These are phyloP conservation scores for Oenanthe melanoleuca DNA, from an alignment of 2,113 vertebrate species.

Conservation along the genomic window DNA sequence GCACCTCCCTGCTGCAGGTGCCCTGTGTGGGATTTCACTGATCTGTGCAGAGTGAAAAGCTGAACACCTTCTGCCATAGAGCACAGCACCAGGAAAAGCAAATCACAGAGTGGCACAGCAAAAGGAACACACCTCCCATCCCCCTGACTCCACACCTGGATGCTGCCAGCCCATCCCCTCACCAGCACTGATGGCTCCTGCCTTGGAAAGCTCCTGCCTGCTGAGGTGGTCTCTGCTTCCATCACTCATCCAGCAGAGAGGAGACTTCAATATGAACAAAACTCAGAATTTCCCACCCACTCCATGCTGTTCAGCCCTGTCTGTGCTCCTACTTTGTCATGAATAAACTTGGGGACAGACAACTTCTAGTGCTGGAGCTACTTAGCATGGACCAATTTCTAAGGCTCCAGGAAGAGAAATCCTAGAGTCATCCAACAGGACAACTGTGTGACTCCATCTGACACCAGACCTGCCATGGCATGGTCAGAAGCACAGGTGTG, in stretches of 20 bases:
- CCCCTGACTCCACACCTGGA: background rate
- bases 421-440: background rate
- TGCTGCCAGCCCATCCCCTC: background rate
- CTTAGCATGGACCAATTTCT: background rate
- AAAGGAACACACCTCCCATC: background rate
- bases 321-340: rapidly evolving
- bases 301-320: rapidly evolving
- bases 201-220: background rate
- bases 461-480: background rate
- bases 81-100: background rate
- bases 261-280: rapidly evolving
- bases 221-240: background rate
- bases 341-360: background rate
- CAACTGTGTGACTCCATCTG: background rate
- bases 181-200: background rate
- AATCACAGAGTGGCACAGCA: background rate
- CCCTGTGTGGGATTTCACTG: background rate
- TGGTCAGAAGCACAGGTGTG: rapidly evolving
- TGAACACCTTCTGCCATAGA: rapidly evolving
- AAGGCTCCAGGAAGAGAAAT: background rate
- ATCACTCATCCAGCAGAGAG: rapidly evolving
- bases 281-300: background rate
- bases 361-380: background rate
- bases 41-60: background rate
- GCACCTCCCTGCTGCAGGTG: background rate